Base-by-base conservation (phyloP, 2,113 vertebrate genomes). In the Pluvialis apricaria region DNA sequence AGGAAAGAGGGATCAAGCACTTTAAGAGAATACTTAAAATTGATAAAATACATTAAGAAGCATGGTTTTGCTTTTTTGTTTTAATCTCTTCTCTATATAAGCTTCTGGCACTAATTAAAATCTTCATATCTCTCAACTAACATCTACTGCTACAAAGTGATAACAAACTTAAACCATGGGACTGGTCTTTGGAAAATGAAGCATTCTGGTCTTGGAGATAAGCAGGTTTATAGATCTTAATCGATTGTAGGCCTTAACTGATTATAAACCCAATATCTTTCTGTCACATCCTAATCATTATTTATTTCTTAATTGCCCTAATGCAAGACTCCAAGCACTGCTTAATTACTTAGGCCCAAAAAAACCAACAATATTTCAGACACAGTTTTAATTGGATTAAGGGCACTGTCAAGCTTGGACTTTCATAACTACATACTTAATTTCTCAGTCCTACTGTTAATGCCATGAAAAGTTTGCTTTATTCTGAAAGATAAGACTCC, bases 31-130 rank as follows among this genome's bases (percentile, higher is more conserved):
- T 20, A 4, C 40, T 82, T 61, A n/a, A 91, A 77, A 90, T 15
- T 28, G 1, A 58, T 58, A 76, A 94, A 79, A 84, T 32, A 82
- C 26, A 60, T 65, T 61, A 21, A 79, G 54, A 25, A 72, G 7
- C 11, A 18, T 11, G 15, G 62, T 91, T 94, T 93, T 92, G 3
- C 28, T 58, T 76, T 85, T 86, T 85, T 84, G 38, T 89, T 90
- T 87, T 73, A 85, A 66, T 88, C 65, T 82, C 40, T 84, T 62
- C 12, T 87, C 49, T 57, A 32, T 66, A 31, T 45, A 76, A 92
- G 26, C 22, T 90, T 93, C 64, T 81, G 72, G 25, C 29, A 91
- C 25, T 91, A 91, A 97, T 91, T 87, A 92, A 91, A 92, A 66
- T 77, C 58, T 91, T 79, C 49, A 7, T 62, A 31, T 94, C 3